Evolutionary conservation across 2,797 vertebrate species (phyloP).

Genomic region (Leptoclinus maculatus): DNA sequence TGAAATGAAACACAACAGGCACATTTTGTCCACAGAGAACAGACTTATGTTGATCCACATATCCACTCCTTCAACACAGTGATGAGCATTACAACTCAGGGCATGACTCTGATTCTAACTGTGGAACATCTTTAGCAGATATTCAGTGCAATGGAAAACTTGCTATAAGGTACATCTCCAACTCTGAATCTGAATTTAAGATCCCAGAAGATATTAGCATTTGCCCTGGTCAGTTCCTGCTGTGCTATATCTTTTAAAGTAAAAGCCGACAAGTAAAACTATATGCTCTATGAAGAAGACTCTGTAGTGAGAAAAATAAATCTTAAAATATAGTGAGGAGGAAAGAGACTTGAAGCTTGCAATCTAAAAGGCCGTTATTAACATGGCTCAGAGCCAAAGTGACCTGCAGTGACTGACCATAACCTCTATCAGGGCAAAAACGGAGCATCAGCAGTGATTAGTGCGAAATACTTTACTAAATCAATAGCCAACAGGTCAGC

Average conservation of each 20-base stretch:
- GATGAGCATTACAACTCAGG: not conserved
- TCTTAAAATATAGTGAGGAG: not conserved
- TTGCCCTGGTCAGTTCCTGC: not conserved
- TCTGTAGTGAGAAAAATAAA: not conserved
- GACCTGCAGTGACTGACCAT: not conserved
- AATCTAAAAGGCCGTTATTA: not conserved
- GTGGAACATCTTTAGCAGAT: not conserved
- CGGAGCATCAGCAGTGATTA: not conserved
- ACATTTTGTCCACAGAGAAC: constrained; percentile 19
- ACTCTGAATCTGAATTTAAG: not conserved
- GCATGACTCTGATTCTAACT: not conserved
- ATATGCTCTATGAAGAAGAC: not conserved
- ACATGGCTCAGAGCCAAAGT: not conserved
- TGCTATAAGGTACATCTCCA: not conserved
- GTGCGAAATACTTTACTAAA: constrained; percentile 7
- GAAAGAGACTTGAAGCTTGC: not conserved
- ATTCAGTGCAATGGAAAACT: not conserved
- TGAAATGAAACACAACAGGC: constrained; percentile 38
- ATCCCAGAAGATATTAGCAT: not conserved
- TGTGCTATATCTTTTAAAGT: not conserved
- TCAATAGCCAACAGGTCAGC: constrained; percentile 37
- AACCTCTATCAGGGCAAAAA: not conserved
- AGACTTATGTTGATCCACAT: not conserved
- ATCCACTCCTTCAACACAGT: constrained; percentile 3
- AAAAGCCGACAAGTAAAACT: not conserved